Percentiles rank a stretch among this genome's conserved stretches.
These are phyloP conservation scores for Gouania willdenowi DNA, from an alignment of 2,797 vertebrate species.

Conservation along the genomic window DNA sequence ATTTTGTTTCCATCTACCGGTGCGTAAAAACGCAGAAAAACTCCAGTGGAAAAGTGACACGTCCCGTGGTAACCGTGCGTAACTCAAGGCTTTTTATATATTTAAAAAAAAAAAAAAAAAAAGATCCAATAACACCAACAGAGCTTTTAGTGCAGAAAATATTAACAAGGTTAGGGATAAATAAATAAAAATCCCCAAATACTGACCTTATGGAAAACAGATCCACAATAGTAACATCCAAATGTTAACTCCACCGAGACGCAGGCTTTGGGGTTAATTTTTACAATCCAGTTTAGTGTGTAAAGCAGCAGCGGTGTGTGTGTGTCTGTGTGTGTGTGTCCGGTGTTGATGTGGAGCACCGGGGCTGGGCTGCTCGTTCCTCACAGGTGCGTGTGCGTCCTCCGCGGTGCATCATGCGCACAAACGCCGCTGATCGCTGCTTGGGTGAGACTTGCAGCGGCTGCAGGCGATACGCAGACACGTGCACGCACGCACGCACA, in stretches of 20 bases:
- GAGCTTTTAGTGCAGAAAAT: too few relatives aligned
- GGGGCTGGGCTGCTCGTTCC: constrained; percentile 24
- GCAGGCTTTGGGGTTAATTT: neutral
- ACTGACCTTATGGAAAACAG: constrained; percentile 68
- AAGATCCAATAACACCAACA: constrained; percentile 15
- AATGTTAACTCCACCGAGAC: constrained; percentile 46
- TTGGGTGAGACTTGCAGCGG: constrained; percentile 76
- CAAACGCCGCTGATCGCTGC: constrained; percentile 56
- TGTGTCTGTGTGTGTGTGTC: too few relatives aligned
- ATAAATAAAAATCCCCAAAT: too few relatives aligned
- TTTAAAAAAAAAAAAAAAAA: constrained; percentile 4
- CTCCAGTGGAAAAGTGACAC: constrained; percentile 27
- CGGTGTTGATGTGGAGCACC: constrained; percentile 22
- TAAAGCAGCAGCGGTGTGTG: constrained; percentile 5
- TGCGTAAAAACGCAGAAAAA: constrained; percentile 10
- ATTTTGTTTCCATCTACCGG: too few relatives aligned
- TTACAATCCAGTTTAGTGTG: constrained; percentile 37
- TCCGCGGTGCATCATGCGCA: constrained; percentile 42
- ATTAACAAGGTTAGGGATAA: too few relatives aligned
- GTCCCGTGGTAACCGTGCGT: constrained; percentile 19
- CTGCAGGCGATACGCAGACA: constrained; percentile 68
- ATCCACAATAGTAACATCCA: constrained; percentile 58
- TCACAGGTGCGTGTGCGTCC: constrained; percentile 57
- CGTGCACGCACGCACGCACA: constrained; percentile 2
- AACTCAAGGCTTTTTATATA: neutral